Conservation (phyloP, 2,113 vertebrate species). For the Pelodiscus sinensis region DNA sequence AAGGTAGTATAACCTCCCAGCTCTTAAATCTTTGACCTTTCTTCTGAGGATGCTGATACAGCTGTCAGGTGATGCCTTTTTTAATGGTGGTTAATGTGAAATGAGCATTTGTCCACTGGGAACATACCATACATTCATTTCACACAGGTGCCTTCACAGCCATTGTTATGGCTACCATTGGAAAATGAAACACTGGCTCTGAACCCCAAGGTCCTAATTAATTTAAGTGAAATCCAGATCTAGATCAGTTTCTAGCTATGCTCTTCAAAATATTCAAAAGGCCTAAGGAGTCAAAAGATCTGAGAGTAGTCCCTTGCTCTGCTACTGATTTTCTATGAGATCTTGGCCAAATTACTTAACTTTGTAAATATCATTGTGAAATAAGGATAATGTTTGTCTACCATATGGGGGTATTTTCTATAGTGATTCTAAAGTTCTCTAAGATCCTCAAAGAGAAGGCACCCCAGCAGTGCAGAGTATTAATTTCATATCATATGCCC, state of each 20-base stretch:
- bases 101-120: neutral
- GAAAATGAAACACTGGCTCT: neutral
- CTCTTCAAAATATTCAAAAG: neutral
- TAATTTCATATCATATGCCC: neutral
- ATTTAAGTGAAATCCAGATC: slow-evolving; percentile 12
- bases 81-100: slow-evolving; percentile 11
- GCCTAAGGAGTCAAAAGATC: fast-evolving
- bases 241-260: neutral
- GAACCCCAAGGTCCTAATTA: slow-evolving; percentile 6
- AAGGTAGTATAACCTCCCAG: slow-evolving; percentile 43
- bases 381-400: neutral
- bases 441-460: neutral
- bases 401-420: neutral
- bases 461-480: neutral
- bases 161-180: neutral
- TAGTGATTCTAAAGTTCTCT: neutral
- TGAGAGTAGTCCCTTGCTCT: neutral
- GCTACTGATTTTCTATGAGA: neutral
- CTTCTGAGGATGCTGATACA: neutral
- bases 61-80: neutral
- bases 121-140: slow-evolving; percentile 26
- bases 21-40: slow-evolving; percentile 57
- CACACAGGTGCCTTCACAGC: neutral
- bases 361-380: neutral
- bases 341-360: neutral